Conservation (phyloP, 2,113 vertebrate genomes). For the Montifringilla adamsi region DNA sequence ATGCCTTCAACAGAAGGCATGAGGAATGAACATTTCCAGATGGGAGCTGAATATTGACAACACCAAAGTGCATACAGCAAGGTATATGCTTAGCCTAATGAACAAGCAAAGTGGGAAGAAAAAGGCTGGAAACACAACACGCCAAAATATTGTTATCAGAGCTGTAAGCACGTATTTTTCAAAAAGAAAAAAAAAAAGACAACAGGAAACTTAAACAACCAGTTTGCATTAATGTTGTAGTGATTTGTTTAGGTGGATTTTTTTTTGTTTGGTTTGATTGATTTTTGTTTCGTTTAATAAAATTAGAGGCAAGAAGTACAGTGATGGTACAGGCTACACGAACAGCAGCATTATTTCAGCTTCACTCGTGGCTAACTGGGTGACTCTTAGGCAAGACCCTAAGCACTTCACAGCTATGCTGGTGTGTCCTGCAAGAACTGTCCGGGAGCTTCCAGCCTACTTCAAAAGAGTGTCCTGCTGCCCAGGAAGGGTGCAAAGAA, state of each 20-base stretch:
- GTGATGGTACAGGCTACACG: accelerated
- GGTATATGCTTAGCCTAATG: neutral
- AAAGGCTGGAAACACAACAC: neutral
- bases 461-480: neutral
- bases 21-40: neutral
- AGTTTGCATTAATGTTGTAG: neutral
- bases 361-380: accelerated
- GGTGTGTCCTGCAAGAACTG: neutral
- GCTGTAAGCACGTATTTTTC: neutral
- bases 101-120: neutral
- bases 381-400: accelerated
- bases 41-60: neutral
- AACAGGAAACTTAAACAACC: neutral
- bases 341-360: neutral
- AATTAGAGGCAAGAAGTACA: neutral
- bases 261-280: neutral
- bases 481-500: neutral
- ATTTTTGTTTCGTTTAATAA: neutral
- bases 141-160: neutral
- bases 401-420: accelerated
- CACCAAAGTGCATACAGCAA: neutral
- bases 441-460: neutral
- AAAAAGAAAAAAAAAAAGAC: neutral
- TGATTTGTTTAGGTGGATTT: neutral
- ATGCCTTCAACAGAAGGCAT: neutral